Evolutionary conservation across 64 coral and sea anemone genomes (phyloP).

Genomic region (Pocillopora damicornis): DNA sequence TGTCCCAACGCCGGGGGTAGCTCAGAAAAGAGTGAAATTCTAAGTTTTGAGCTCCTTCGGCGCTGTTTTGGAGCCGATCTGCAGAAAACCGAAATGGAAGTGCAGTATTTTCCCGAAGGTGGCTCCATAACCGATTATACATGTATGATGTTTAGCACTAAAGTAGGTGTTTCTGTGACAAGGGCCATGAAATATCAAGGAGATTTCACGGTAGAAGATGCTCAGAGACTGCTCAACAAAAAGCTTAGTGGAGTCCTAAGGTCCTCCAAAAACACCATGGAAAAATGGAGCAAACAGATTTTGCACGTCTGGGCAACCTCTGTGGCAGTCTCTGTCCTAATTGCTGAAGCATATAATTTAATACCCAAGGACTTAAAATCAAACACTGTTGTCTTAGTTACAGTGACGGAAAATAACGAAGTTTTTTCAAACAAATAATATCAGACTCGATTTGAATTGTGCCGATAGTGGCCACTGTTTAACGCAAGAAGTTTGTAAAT

Average conservation of each 20-base stretch:
- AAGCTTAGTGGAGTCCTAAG: conserved; percentile 71
- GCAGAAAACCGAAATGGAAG: conserved; percentile 80
- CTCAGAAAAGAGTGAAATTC: conserved; percentile 80
- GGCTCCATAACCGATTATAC: conserved; percentile 87
- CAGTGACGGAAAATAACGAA: conserved; percentile 64
- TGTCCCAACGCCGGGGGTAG: conserved; percentile 82
- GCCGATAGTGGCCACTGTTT: too few species aligned
- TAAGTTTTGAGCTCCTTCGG: conserved; percentile 71
- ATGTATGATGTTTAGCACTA: conserved; percentile 69
- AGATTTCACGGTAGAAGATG: conserved; percentile 74
- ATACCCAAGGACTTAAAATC: conserved; percentile 51
- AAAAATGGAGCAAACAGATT: conserved; percentile 85
- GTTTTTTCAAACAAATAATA: conserved; percentile 48
- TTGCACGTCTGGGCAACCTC: conserved; percentile 81
- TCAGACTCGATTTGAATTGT: neutral
- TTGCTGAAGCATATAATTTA: conserved; percentile 43
- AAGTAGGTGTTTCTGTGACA: conserved; percentile 79
- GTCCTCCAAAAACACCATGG: conserved; percentile 76
- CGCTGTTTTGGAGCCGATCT: conserved; percentile 78
- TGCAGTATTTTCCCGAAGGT: conserved; percentile 73
- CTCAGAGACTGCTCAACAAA: conserved; percentile 53
- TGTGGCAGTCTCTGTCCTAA: conserved; percentile 24
- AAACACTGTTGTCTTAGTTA: conserved; percentile 80
- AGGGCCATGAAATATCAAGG: conserved; percentile 85
- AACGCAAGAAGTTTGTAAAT: neutral